A percentile compares a stretch with the other conserved stretches of the same genome.
Conservation (phyloP, 2,888 invertebrate species). For the Ariolimax columbianus region DNA sequence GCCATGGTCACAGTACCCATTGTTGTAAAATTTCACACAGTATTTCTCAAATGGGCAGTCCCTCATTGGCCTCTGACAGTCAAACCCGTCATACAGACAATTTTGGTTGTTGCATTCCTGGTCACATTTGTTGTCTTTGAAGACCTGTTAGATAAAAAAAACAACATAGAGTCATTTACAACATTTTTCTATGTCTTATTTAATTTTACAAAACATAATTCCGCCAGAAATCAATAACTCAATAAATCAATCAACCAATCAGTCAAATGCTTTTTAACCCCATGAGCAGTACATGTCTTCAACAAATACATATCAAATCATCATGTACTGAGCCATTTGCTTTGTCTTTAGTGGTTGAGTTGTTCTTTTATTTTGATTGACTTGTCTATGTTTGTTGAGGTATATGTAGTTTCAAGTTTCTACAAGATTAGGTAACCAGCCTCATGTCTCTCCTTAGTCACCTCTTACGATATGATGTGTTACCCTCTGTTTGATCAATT, state of each 20-base stretch:
- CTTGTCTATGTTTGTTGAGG: no score
- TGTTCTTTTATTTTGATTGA: no score
- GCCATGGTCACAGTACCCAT: constrained; percentile 95
- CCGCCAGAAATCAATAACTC: neutral
- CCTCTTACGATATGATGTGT: no score
- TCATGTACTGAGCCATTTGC: no score
- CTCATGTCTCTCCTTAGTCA: no score
- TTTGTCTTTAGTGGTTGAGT: no score
- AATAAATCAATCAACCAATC: no score
- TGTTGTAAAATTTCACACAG: constrained; percentile 93
- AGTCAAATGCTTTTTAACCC: neutral
- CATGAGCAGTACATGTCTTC: no score
- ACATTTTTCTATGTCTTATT: neutral
- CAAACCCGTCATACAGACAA: constrained; percentile 96
- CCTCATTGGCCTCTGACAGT: constrained; percentile 83
- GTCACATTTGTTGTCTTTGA: constrained; percentile 93
- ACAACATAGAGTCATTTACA: neutral
- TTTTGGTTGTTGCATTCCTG: constrained; percentile 95
- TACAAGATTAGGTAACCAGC: no score
- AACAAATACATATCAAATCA: no score
- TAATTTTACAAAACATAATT: neutral
- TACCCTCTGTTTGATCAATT: no score
- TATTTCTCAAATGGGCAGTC: constrained; percentile 89
- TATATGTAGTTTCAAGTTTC: no score
- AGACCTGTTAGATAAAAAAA: constrained; percentile 76